Evolutionary conservation across 2,113 vertebrate genomes (phyloP).

Genomic region (Anser brachyrhynchus): DNA sequence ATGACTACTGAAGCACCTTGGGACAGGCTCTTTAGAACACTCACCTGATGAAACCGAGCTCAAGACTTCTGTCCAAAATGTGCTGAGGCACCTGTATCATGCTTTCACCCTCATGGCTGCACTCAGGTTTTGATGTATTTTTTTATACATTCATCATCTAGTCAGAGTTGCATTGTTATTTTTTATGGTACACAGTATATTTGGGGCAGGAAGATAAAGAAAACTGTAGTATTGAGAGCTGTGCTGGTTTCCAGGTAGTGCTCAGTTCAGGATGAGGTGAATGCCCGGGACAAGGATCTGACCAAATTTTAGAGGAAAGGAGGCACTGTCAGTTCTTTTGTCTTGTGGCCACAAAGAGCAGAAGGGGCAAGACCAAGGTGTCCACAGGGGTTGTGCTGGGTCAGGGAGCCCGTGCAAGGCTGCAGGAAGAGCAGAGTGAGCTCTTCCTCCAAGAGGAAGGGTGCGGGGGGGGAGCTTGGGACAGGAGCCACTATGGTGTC

Average conservation of each 20-base stretch:
- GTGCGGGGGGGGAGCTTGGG: fast-evolving
- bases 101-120: fast-evolving
- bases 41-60: neutral
- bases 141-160: neutral
- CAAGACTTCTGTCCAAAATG: neutral
- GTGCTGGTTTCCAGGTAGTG: neutral
- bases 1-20: fast-evolving
- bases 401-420: neutral
- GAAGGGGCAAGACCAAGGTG: neutral
- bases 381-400: neutral
- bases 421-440: neutral
- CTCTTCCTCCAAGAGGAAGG: too few species aligned
- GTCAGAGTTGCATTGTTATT: neutral
- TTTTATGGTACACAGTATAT: neutral
- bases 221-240: neutral
- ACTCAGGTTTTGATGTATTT: neutral
- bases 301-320: neutral
- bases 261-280: neutral
- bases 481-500: neutral
- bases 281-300: neutral
- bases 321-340: neutral
- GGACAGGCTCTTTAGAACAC: neutral
- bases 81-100: neutral
- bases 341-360: neutral
- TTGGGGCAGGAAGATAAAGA: neutral